These are phyloP conservation scores for Antechinus flavipes DNA, from an alignment of 2,113 vertebrate species.

Conservation along the genomic window DNA sequence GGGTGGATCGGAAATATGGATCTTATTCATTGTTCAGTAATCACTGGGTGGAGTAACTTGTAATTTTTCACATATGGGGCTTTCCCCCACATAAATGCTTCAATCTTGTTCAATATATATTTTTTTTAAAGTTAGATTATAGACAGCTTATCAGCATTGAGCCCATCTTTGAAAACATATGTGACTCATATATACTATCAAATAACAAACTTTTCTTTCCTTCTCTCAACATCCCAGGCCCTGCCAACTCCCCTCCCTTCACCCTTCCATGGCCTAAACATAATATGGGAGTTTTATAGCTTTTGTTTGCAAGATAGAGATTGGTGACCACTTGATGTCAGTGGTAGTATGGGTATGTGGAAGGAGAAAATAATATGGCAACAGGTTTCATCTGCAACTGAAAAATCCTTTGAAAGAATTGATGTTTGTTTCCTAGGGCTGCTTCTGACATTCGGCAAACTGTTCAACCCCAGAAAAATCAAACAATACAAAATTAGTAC, in stretches of 20 bases:
- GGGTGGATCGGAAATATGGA: conserved; percentile 34
- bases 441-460: neutral
- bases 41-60: neutral
- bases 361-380: neutral
- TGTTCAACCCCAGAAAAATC: conserved; percentile 4
- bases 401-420: conserved; percentile 9
- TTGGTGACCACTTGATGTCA: neutral
- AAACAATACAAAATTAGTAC: conserved; percentile 40
- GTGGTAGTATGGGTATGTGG: neutral
- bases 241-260: conserved; percentile 1
- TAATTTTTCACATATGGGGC: conserved; percentile 53
- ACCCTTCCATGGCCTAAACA: conserved; percentile 10
- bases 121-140: neutral
- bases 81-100: conserved; percentile 22
- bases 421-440: neutral
- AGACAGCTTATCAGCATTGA: neutral
- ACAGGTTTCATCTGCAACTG: neutral
- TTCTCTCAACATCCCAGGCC: conserved; percentile 9
- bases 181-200: neutral
- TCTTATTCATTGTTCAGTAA: conserved; percentile 35
- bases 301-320: conserved; percentile 1
- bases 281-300: conserved; percentile 4
- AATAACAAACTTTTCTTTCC: conserved; percentile 6
- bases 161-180: neutral
- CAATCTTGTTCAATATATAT: neutral